Percentiles rank a stretch among this genome's conserved stretches.
phyloP scores from a whole-genome alignment of 2,113 vertebrate genomes.

The Myrmophylax atrothorax region DNA sequence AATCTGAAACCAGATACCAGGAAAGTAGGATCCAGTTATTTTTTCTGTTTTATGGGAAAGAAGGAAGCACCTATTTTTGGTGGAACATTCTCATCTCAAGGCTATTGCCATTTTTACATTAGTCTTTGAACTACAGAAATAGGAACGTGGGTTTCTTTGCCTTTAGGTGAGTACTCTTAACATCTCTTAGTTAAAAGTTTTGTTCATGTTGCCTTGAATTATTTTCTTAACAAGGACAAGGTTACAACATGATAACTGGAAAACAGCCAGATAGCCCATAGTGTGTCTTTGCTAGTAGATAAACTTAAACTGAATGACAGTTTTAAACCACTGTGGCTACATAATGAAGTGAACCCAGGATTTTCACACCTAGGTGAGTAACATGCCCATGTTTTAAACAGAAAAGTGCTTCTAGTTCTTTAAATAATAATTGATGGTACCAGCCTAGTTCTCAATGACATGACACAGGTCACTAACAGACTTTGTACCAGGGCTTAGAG shows the following conservation, averaged over 20 bases:
- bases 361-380: neutral
- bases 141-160: neutral
- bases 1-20: neutral
- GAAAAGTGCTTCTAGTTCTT: neutral
- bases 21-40: neutral
- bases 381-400: neutral
- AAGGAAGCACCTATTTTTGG: neutral
- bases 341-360: neutral
- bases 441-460: neutral
- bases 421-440: neutral
- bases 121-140: constrained; percentile 18
- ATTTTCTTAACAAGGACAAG: neutral
- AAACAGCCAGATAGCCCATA: neutral
- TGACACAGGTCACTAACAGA: neutral
- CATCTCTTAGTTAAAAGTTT: neutral
- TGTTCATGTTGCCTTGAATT: neutral
- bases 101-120: constrained; percentile 28
- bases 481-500: neutral
- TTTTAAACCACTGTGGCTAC: neutral
- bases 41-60: neutral
- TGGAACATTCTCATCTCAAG: neutral
- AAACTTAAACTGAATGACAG: neutral
- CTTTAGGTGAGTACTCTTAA: neutral
- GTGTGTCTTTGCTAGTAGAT: neutral
- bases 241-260: neutral